Evolutionary conservation across 1,140 invertebrate species (phyloP).

Genomic region (Drosophila kurseongensis): DNA sequence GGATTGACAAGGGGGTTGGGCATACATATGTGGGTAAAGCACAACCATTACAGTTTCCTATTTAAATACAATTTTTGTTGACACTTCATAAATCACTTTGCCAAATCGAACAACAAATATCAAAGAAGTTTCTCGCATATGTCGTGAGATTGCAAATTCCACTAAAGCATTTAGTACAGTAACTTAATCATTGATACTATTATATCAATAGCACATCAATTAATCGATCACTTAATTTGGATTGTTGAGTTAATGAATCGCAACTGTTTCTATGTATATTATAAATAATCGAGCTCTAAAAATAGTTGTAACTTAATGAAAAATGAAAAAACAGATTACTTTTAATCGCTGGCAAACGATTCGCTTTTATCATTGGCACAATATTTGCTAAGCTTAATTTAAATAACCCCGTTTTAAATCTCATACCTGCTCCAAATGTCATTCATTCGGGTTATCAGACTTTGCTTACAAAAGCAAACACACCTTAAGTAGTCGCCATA

Average conservation of each 20-base stretch:
- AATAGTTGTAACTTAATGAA: not conserved
- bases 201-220: not conserved
- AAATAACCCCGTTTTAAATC: not conserved
- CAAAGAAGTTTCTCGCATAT: too few relatives aligned
- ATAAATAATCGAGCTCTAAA: too few relatives aligned
- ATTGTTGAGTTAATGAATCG: constrained; percentile 5
- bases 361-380: not conserved
- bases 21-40: not conserved
- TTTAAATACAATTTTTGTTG: not conserved
- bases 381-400: constrained; percentile 5
- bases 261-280: not conserved
- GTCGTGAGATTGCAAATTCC: too few relatives aligned
- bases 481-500: constrained; percentile 37
- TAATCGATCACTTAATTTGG: constrained; percentile 8
- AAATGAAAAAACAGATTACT: not conserved
- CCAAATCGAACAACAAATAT: too few relatives aligned
- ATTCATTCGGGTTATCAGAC: constrained; percentile 8
- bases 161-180: not conserved
- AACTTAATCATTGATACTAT: not conserved
- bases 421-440: not conserved
- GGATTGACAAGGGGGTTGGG: not conserved
- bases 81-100: not conserved
- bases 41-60: not conserved
- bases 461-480: constrained; percentile 28
- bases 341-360: constrained; percentile 1